Evolutionary conservation across 2,888 invertebrate species (phyloP), one percentile per base, ranked within the genome.

Genomic region (Sesamia inferens): DNA sequence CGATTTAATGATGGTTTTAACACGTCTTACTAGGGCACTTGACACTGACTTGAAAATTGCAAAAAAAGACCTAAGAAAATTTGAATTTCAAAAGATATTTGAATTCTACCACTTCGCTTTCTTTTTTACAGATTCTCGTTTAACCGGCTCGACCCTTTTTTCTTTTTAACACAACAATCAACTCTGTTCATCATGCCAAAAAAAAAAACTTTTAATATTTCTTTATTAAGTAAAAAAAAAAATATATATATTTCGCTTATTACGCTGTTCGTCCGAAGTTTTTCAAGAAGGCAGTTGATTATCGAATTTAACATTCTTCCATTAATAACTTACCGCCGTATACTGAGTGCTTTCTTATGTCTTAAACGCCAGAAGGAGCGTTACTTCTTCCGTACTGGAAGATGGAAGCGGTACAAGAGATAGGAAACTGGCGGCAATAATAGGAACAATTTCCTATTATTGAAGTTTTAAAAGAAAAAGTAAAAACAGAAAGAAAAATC

Each of bases 281-380:
- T 82, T 19, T 42, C 10, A 71, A 67, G 79, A 82, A 88, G 74
- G 83, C 87, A 81, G 87, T 87, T 85, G 84, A 88, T 91, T 90
- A 89, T 88, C 85, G 88, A 89, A 87, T 89, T 92, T 90, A 92
- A 90, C 91, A 92, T 91, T 90, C 89, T 83, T 87, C 90, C 91
- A 92, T 93, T 92, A 92, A 91, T 89, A 90, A 88, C 87, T 89
- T 90, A 89, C 90, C 86, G 87, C 88, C 81, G 78, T 82, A 83
- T 88, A 87, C 89, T 87, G 88, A 93, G 93, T 91, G 93, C 92
- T 92, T 93, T 93, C 90, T 90, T 90, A 84, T 92, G 92, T 92
- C 89, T 90, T 88, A 85, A 89, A 87, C 84, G 85, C 73, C 78
- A 86, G 81, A 82, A 86, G 81, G 85, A 88, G 88, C 86, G 90